Base-by-base conservation (phyloP, 2,797 vertebrate genomes). In the Danio kyathit region DNA sequence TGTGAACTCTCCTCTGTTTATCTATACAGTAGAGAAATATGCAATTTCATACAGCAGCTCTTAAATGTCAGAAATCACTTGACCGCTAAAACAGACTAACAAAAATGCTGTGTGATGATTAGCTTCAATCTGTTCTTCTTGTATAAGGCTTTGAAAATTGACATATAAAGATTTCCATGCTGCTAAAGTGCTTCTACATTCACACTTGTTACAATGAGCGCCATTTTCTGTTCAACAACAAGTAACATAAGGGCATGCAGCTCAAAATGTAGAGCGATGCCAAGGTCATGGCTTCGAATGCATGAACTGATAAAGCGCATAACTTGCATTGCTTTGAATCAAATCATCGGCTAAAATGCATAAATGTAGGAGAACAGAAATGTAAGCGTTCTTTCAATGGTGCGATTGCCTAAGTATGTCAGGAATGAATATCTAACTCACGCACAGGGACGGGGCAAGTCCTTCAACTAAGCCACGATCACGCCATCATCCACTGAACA, bases 341-440 rank as follows among this genome's bases (percentile, higher is more conserved):
- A 48, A 48, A 48, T 7, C 46, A 48, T 48, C 46, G 1, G 46
- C 7, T 48, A 7, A 29, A 12, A 48, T 48, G 46, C 46, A 48
- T 7, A 48, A 12, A 48, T 48, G 46, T 12, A 48, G 1, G 7
- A 12, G 46, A 48, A 48, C 46, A 12, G 7, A 48, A 48, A 48
- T 29, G 29, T 29, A 29, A 29, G 29, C 29, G 29, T 56, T 43
- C 12, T 16, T 56, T 46, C 41, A 73, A 57, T 44, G 51, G 16
- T 17, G 6, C 40, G 0, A 44, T 4, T 73, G 41, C 43, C 41
- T 12, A 5, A 67, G 19, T 48, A 67, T 66, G 52, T n/a, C 7
- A 59, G 19, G 75, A n/a, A 60, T 78, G 44, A 78, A 70, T 67
- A 48, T 19, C 48, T 66, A 70, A 40, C 57, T 41, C 10, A 48